Conservation (phyloP, 2,113 vertebrate genomes). For the Panurus biarmicus region DNA sequence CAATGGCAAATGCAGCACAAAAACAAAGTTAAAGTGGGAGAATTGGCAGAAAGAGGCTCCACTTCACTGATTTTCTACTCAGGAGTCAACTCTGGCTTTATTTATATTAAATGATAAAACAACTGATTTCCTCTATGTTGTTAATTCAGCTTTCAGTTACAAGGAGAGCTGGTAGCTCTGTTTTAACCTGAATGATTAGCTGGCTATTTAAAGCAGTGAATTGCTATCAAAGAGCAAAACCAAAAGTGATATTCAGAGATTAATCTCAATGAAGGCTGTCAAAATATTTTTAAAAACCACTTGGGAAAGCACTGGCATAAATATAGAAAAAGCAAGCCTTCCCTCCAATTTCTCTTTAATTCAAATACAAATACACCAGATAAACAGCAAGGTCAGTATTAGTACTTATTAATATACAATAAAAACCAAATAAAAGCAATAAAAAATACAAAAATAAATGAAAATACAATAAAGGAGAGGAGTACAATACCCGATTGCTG, state of each 20-base stretch:
- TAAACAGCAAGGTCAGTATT: neutral
- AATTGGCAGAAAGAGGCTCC: neutral
- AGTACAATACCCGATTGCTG: constrained; percentile 82
- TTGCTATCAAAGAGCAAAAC: neutral
- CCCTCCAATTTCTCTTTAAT: neutral
- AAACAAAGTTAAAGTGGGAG: neutral
- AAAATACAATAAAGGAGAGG: too few relatives aligned
- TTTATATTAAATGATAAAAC: neutral
- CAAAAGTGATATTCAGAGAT: neutral
- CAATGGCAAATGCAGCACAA: neutral
- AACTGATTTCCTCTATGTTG: neutral
- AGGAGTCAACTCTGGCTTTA: neutral
- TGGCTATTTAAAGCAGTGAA: neutral
- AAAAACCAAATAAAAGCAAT: too few relatives aligned
- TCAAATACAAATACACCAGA: neutral
- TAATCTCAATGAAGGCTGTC: neutral
- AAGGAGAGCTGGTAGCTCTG: neutral
- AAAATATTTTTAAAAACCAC: neutral
- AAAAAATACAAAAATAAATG: too few relatives aligned
- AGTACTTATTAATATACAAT: neutral
- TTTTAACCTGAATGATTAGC: neutral
- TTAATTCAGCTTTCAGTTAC: neutral
- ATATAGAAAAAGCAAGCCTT: neutral
- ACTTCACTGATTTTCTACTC: neutral
- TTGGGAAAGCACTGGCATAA: neutral